Base-by-base conservation (phyloP, 2,113 vertebrate genomes). In the Chitala chitala region DNA sequence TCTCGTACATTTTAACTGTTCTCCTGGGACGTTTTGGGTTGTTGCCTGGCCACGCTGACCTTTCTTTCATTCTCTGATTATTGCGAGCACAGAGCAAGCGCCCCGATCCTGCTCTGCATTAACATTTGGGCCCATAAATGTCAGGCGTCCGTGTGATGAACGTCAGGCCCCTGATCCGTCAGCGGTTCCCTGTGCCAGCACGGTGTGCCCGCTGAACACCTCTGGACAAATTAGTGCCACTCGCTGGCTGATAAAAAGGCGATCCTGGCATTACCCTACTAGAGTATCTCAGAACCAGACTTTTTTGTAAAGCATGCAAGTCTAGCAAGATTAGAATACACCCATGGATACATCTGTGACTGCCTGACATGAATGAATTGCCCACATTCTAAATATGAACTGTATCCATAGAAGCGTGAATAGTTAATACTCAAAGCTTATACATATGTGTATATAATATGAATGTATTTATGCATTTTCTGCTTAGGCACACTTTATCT, bases 221-320 rank as follows among this genome's bases (percentile, higher is more conserved):
- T 63, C 59, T 38, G 59, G 31, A 29, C 59, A 63, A 63, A 63
- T 63, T 33, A 38, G 36, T 15, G n/a, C 38, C 59, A 26, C 59
- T 33, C 31, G 33, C 7, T 7, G 38, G 59, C 59, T 63, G 59
- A 38, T n/a, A 38, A 38, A 63, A 13, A 63, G 59, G 20, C 31
- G 33, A 33, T 15, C 17, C 38, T 7, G 36, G n/a, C 59, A 10
- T 36, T 36, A 7, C 15, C 59, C 38, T 46, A n/a, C 59, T 38
- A 7, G 2, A n/a, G 59, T 29, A 63, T 17, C 13, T 36, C 58
- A 63, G 31, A 63, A 63, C 58, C 26, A 26, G 20, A 46, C 9
- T 63, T 63, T 63, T 40, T 55, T 53, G 20, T 15, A 63, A 63
- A 38, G 59, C 59, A 63, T n/a, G n/a, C n/a, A n/a, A n/a, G n/a